Conservation (phyloP, 92 coral and sea anemone genomes). For the Pocillopora grandis region DNA sequence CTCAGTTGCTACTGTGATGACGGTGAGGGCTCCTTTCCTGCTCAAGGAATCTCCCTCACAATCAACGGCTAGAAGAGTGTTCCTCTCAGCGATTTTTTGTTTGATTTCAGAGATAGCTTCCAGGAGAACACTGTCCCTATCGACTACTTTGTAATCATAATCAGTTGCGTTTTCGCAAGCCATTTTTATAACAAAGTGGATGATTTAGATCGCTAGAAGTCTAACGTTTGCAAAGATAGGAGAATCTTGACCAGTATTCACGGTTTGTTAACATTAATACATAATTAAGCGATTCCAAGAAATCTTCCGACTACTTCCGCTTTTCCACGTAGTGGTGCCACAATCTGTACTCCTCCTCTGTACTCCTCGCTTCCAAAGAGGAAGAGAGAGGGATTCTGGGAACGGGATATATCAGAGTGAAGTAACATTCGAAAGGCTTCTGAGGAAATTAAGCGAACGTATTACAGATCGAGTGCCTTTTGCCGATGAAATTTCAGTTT, state of each 20-base stretch:
- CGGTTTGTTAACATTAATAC: background rate
- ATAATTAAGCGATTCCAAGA: background rate
- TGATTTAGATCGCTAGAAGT: background rate
- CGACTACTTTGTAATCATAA: conserved; percentile 47
- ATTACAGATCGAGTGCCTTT: too few relatives aligned
- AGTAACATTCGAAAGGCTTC: too few relatives aligned
- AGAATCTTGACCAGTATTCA: background rate
- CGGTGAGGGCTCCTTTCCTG: conserved; percentile 73
- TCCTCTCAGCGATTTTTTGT: conserved; percentile 25
- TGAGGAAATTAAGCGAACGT: too few relatives aligned
- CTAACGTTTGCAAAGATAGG: background rate
- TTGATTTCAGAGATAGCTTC: conserved; percentile 62
- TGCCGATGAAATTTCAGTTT: too few relatives aligned
- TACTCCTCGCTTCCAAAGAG: too few relatives aligned
- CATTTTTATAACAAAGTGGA: conserved; percentile 8
- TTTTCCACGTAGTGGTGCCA: background rate
- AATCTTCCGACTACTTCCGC: background rate
- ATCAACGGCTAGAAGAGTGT: conserved; percentile 71
- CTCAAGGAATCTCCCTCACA: conserved; percentile 79
- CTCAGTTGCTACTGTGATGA: conserved; percentile 65
- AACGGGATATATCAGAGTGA: too few relatives aligned
- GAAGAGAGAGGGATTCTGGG: too few relatives aligned
- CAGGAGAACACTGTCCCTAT: conserved; percentile 50
- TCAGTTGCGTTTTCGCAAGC: conserved; percentile 32
- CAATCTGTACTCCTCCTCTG: too few relatives aligned